Conservation (phyloP, 2,113 vertebrate genomes). For the Elanus axillaris region DNA sequence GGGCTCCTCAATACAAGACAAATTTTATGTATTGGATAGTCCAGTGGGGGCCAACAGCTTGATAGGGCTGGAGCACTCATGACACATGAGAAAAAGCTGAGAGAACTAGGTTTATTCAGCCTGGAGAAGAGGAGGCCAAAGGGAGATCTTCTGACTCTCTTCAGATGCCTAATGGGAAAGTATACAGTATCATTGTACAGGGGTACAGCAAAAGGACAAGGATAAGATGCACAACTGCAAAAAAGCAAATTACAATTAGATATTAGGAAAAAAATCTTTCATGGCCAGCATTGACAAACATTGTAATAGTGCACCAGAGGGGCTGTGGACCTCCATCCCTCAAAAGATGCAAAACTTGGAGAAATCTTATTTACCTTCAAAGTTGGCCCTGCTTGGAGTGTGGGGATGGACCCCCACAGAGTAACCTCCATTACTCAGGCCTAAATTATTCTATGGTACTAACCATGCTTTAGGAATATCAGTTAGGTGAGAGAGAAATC, state of each 20-base stretch:
- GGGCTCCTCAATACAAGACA: not conserved
- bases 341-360: not conserved
- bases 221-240: not conserved
- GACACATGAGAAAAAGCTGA: not conserved
- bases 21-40: not conserved
- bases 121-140: not conserved
- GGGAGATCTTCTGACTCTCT: not conserved
- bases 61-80: not conserved
- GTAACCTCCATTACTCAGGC: not conserved
- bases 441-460: not conserved
- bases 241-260: not conserved
- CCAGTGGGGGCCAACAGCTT: not conserved
- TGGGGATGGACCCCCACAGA: not conserved
- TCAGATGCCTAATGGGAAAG: not conserved
- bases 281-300: not conserved
- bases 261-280: not conserved
- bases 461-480: not conserved
- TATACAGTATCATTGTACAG: not conserved
- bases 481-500: not conserved
- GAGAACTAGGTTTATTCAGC: not conserved
- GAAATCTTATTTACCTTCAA: not conserved
- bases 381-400: not conserved
- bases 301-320: not conserved
- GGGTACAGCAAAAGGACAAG: not conserved
- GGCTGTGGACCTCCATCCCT: not conserved